These are phyloP conservation scores for Drosophila saltans DNA, from an alignment of 1,140 invertebrate species.

Conservation along the genomic window DNA sequence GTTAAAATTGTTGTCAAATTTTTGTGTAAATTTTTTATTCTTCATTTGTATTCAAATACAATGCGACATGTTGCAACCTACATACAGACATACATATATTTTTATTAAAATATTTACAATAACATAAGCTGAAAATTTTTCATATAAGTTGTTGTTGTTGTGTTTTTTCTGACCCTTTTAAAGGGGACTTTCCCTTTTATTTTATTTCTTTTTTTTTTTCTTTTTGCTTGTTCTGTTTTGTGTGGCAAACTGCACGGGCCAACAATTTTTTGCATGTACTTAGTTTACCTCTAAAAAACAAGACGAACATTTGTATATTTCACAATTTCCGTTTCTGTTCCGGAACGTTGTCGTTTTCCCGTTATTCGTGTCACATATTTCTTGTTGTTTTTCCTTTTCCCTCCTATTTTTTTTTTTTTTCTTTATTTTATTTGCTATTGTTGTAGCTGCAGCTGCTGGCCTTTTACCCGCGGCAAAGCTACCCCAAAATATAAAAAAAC, in stretches of 20 bases:
- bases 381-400: slow-evolving; percentile 34
- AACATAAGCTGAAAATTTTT: slow-evolving; percentile 32
- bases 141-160: not conserved
- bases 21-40: slow-evolving; percentile 12
- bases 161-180: slow-evolving; percentile 1
- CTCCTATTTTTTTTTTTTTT: slow-evolving; percentile 29
- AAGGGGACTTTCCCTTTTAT: slow-evolving; percentile 30
- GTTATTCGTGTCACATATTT: slow-evolving; percentile 77
- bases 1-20: slow-evolving; percentile 31
- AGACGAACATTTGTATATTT: slow-evolving; percentile 76
- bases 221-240: slow-evolving; percentile 39
- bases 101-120: slow-evolving; percentile 60
- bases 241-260: slow-evolving; percentile 1
- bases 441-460: slow-evolving; percentile 41
- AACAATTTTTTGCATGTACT: slow-evolving; percentile 46
- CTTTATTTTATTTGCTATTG: slow-evolving; percentile 48
- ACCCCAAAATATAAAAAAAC: slow-evolving; percentile 10
- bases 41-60: too few relatives aligned
- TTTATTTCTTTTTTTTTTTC: not conserved
- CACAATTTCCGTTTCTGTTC: slow-evolving; percentile 77
- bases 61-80: slow-evolving; percentile 46
- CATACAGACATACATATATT: slow-evolving; percentile 38
- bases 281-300: slow-evolving; percentile 66
- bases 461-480: slow-evolving; percentile 52
- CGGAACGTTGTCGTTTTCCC: slow-evolving; percentile 69